phyloP scores from a whole-genome alignment of 2,888 invertebrate species.

The Drosophila eohydei region DNA sequence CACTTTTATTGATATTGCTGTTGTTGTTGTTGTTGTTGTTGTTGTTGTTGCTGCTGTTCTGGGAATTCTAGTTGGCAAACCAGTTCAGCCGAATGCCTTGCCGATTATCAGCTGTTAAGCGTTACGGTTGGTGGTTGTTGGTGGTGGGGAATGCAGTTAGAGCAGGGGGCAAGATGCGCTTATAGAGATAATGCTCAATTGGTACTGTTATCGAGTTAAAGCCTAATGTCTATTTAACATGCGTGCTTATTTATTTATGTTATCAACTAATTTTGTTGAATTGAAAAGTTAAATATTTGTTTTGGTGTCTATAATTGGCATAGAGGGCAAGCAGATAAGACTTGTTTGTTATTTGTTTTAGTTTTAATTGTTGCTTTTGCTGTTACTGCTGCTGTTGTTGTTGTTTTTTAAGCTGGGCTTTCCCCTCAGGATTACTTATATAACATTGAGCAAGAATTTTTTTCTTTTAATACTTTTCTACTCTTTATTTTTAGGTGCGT shows the following conservation, averaged over 20 bases:
- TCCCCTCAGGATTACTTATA: background rate
- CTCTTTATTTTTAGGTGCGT: slow-evolving; percentile 2
- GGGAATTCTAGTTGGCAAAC: slow-evolving; percentile 21
- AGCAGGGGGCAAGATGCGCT: slow-evolving; percentile 1
- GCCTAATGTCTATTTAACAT: slow-evolving; percentile 1
- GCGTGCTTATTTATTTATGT: background rate
- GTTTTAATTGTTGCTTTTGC: background rate
- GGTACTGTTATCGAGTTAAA: slow-evolving; percentile 17
- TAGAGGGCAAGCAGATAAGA: slow-evolving; percentile 14
- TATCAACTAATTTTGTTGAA: slow-evolving; percentile 3
- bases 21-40: slow-evolving; percentile 13
- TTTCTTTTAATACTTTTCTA: background rate
- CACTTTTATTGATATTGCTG: slow-evolving; percentile 37
- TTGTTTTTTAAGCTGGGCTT: background rate
- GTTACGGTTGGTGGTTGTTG: background rate
- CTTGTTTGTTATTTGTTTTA: slow-evolving; percentile 2
- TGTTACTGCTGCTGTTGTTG: background rate
- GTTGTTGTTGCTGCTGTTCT: slow-evolving; percentile 12
- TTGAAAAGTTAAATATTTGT: slow-evolving; percentile 9
- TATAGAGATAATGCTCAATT: slow-evolving; percentile 8
- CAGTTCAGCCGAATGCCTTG: slow-evolving; percentile 14
- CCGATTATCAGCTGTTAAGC: slow-evolving; percentile 32
- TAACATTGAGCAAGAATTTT: background rate
- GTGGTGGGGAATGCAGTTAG: background rate
- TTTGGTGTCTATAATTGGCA: slow-evolving; percentile 9